A percentile compares a stretch with the other conserved stretches of the same genome.
phyloP scores from a whole-genome alignment of 2,113 vertebrate genomes.

The Benitochromis conjunctus region DNA sequence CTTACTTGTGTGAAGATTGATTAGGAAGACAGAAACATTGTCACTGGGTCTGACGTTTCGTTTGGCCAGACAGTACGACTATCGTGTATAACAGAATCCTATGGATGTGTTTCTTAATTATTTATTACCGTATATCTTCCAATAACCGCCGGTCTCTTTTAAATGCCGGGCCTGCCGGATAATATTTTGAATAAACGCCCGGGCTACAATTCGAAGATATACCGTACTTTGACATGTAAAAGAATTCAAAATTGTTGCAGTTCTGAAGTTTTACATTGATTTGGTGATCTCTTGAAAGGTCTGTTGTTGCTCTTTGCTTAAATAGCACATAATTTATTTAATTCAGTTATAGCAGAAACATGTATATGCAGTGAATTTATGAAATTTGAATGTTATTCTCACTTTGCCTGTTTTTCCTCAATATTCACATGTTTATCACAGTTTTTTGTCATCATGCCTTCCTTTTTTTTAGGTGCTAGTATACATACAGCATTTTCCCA shows the following conservation, averaged over 20 bases:
- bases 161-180: too few relatives aligned
- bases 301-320: background rate
- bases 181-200: too few relatives aligned
- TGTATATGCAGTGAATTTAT: background rate
- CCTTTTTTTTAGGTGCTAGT: rapidly evolving
- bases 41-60: background rate
- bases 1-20: background rate
- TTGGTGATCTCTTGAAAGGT: background rate
- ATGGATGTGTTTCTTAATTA: background rate
- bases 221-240: background rate
- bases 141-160: too few relatives aligned
- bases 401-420: background rate
- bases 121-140: too few relatives aligned
- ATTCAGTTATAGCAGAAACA: background rate
- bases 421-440: background rate
- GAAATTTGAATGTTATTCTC: background rate
- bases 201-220: too few relatives aligned
- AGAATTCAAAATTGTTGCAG: background rate
- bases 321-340: background rate
- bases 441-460: background rate
- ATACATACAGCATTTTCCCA: background rate
- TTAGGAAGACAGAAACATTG: background rate
- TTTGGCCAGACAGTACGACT: background rate
- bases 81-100: background rate
- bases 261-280: background rate